Percentiles rank a stretch among this genome's conserved stretches.
phyloP scores from a whole-genome alignment of 2,113 vertebrate species.

The Chionis minor region DNA sequence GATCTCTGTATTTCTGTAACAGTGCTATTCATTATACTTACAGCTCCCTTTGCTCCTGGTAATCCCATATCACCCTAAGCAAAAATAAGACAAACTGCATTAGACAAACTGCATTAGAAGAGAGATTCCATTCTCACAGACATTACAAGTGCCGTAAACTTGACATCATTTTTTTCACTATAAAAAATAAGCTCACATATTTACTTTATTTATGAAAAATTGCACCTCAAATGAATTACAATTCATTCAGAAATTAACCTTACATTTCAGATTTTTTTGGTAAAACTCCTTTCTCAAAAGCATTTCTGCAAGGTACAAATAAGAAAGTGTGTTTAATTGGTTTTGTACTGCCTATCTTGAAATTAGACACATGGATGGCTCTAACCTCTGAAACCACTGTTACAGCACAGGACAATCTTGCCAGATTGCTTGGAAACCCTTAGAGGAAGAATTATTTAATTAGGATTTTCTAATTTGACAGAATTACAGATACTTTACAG shows the following conservation, averaged over 20 bases:
- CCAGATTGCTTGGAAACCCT: neutral
- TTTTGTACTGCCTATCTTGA: neutral
- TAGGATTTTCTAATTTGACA: neutral
- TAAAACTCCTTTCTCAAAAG: neutral
- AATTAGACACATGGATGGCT: neutral
- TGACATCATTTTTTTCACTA: neutral
- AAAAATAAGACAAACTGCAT: slow-evolving; percentile 48
- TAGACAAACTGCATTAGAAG: slow-evolving; percentile 49
- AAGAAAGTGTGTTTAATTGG: neutral
- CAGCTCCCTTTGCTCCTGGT: slow-evolving; percentile 89
- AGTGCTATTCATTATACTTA: slow-evolving; percentile 75
- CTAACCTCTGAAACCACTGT: neutral
- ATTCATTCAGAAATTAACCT: neutral
- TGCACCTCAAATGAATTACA: neutral
- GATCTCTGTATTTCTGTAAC: neutral
- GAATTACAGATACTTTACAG: neutral
- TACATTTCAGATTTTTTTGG: neutral
- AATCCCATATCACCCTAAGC: slow-evolving; percentile 89
- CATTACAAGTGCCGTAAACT: neutral
- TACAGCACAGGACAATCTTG: neutral
- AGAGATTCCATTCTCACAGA: neutral
- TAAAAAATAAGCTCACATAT: neutral
- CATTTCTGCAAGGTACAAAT: neutral
- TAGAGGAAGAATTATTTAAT: neutral
- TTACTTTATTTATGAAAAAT: neutral